Evolutionary conservation across 2,888 invertebrate genomes (phyloP).

Genomic region (Alloscopus bannaensis): DNA sequence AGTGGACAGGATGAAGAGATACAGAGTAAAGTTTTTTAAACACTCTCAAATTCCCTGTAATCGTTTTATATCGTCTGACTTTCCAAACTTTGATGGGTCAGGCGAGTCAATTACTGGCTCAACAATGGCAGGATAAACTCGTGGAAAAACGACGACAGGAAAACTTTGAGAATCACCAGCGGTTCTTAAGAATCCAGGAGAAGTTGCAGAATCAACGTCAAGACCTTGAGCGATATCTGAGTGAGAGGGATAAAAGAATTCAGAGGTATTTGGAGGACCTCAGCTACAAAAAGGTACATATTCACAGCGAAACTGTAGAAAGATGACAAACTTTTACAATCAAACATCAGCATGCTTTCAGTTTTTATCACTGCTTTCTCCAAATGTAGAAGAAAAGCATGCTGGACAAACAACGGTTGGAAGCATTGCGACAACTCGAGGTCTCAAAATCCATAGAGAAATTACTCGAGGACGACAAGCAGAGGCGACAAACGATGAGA

Average conservation of each 20-base stretch:
- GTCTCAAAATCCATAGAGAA: constrained; percentile 72
- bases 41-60: neutral
- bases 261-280: constrained; percentile 73
- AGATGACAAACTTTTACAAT: neutral
- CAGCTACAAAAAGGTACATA: constrained; percentile 73
- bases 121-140: constrained; percentile 74
- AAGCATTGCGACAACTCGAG: constrained; percentile 71
- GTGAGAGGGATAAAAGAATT: constrained; percentile 73
- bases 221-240: constrained; percentile 73
- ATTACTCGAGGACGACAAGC: constrained; percentile 71
- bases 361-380: neutral
- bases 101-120: constrained; percentile 73
- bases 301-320: too few relatives aligned
- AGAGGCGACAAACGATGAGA: constrained; percentile 60
- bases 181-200: constrained; percentile 74
- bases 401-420: constrained; percentile 70
- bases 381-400: constrained; percentile 66
- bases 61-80: too few relatives aligned
- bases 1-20: constrained; percentile 64
- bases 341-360: neutral
- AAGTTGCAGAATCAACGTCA: constrained; percentile 73
- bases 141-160: constrained; percentile 74
- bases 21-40: constrained; percentile 51
- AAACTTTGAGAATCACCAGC: constrained; percentile 73
- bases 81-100: constrained; percentile 34